Evolutionary conservation across 2,797 vertebrate genomes (phyloP), one percentile per base, ranked within the genome.

Genomic region (Muraenolepis orangiensis): DNA sequence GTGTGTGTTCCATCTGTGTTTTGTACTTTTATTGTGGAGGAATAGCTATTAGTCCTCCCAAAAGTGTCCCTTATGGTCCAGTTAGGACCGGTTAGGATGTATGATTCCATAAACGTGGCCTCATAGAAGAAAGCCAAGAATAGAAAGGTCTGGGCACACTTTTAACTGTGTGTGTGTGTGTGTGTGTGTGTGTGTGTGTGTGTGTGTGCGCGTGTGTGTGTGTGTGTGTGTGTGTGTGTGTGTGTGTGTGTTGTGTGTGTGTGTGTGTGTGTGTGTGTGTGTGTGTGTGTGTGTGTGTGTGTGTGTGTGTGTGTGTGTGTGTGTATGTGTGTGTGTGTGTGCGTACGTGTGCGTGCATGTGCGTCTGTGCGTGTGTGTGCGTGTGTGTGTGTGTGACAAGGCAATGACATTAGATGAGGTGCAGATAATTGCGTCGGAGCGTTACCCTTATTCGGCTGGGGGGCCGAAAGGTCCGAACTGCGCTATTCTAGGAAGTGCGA

Each of bases 11-110:
- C 38, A 34, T 66, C 38, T 28, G 72, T 30, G 71, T 28, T n/a
- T 32, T 70, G 73, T 71, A 72, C 64, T 68, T 80, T 66, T 72
- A 40, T 12, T n/a, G 67, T 70, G 34, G n/a, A 7, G 16, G 57
- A 64, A 13, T 13, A 16, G 40, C 40, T 4, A 18, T 46, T 16
- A 46, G 40, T 46, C 18, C 40, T 46, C 18, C 40, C 40, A 16
- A 46, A 16, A 16, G 72, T 68, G 64, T 72, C 34, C 66, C 73
- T 69, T 34, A 51, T 31, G 30, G 73, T 34, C 51, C 14, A 74
- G 70, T 67, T n/a, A 64, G 69, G 67, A 64, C 57, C 28, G 10
- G 46, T 71, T 72, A 4, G 72, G 76, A 70, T 75, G 72, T 73
- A 57, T 69, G 14, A 69, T 31, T 6, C 1, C 8, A 1, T 66